A percentile compares a stretch with the other conserved stretches of the same genome.
phyloP scores from a whole-genome alignment of 2,113 vertebrate species.

The Oryzias celebensis region DNA sequence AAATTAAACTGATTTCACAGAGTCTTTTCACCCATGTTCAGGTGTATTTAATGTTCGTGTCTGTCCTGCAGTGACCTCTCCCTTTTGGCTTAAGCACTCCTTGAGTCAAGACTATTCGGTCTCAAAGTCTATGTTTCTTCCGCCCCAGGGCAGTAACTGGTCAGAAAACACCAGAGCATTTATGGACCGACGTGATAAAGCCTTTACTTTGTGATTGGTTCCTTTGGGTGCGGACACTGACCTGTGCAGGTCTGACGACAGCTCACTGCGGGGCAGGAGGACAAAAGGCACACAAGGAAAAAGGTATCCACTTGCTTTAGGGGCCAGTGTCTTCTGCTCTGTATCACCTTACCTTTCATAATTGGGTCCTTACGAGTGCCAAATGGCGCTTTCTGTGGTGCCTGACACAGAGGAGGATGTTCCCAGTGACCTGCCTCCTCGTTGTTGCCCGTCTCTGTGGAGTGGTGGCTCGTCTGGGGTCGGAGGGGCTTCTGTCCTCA shows the following conservation, averaged over 20 bases:
- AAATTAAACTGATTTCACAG: slow-evolving; percentile 3
- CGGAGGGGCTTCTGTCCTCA: slow-evolving; percentile 45
- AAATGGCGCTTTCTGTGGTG: slow-evolving; percentile 66
- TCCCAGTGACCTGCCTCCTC: slow-evolving; percentile 31
- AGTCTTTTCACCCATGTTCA: not conserved
- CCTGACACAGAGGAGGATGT: slow-evolving; percentile 43
- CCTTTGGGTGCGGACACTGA: slow-evolving; percentile 19
- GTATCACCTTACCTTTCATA: slow-evolving; percentile 79
- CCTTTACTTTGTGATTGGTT: slow-evolving; percentile 54
- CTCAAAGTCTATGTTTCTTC: slow-evolving; percentile 63
- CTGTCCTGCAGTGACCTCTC: slow-evolving; percentile 35
- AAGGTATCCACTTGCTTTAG: slow-evolving; percentile 67
- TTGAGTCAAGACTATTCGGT: slow-evolving; percentile 40
- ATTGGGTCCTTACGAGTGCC: slow-evolving; percentile 71
- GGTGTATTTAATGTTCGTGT: slow-evolving; percentile 14
- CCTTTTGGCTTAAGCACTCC: slow-evolving; percentile 43
- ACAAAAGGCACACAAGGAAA: slow-evolving; percentile 69
- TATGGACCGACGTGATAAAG: slow-evolving; percentile 24
- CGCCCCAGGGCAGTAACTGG: slow-evolving; percentile 34
- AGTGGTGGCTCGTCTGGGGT: slow-evolving; percentile 48
- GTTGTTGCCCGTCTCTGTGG: slow-evolving; percentile 39
- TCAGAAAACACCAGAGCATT: slow-evolving; percentile 30
- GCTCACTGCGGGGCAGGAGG: slow-evolving; percentile 51
- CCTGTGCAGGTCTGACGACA: slow-evolving; percentile 34
- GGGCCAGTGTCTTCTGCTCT: slow-evolving; percentile 46